Conservation (phyloP, 2,113 vertebrate genomes). For the Lamprotornis superbus region DNA sequence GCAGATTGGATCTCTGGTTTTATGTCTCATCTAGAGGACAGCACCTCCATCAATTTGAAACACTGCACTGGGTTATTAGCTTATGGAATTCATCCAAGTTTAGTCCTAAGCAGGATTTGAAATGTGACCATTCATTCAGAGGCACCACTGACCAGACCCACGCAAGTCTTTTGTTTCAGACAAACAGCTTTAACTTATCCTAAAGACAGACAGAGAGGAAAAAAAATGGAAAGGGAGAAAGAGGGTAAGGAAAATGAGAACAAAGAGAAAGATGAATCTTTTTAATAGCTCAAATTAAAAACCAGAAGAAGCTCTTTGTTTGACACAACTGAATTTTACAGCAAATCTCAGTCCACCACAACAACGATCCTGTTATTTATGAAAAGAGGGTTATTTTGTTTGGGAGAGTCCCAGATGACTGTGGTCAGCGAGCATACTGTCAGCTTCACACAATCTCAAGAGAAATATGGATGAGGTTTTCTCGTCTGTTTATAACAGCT, state of each 20-base stretch:
- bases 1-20: conserved; percentile 63
- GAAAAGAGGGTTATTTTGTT: conserved; percentile 32
- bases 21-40: conserved; percentile 64
- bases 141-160: conserved; percentile 10
- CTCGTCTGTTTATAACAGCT: background rate
- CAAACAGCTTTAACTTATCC: background rate
- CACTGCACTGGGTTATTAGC: conserved; percentile 57
- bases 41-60: conserved; percentile 66
- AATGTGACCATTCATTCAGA: conserved; percentile 42
- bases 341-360: conserved; percentile 29
- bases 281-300: conserved; percentile 48
- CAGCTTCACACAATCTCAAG: conserved; percentile 26
- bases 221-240: background rate
- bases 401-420: conserved; percentile 22
- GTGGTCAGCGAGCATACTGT: conserved; percentile 22
- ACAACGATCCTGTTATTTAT: conserved; percentile 44
- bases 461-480: conserved; percentile 53
- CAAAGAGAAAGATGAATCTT: conserved; percentile 26
- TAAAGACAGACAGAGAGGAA: background rate
- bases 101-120: conserved; percentile 55
- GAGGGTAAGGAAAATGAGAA: conserved; percentile 2
- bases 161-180: background rate
- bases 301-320: conserved; percentile 21
- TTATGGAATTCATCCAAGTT: conserved; percentile 62
- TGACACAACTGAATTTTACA: conserved; percentile 7